These are phyloP conservation scores for Pleuronectes platessa DNA, from an alignment of 2,113 vertebrate species.

Conservation along the genomic window DNA sequence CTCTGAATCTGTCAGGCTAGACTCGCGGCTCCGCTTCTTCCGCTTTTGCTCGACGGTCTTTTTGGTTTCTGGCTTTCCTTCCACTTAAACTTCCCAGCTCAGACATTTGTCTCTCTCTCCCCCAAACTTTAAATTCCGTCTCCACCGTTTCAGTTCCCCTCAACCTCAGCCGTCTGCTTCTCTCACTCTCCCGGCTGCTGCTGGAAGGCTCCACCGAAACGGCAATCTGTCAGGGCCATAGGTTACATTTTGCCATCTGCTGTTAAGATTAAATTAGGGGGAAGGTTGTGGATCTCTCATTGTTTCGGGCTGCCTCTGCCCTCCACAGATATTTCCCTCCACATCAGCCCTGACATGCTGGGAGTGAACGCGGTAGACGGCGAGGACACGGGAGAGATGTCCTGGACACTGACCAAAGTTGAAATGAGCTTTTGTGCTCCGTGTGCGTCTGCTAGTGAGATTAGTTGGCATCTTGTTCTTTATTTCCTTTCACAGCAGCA, in stretches of 20 bases:
- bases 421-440: conserved; percentile 55
- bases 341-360: conserved; percentile 51
- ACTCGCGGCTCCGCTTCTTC: conserved; percentile 39
- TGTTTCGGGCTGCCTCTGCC: conserved; percentile 75
- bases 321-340: conserved; percentile 59
- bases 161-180: conserved; percentile 50
- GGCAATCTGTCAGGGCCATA: conserved; percentile 83
- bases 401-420: conserved; percentile 61
- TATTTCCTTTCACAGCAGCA: not conserved
- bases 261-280: conserved; percentile 75
- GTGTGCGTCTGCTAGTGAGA: conserved; percentile 34
- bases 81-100: conserved; percentile 25
- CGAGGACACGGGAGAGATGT: conserved; percentile 34
- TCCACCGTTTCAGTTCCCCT: conserved; percentile 38
- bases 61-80: not conserved
- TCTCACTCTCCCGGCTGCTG: conserved; percentile 50
- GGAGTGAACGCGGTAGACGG: conserved; percentile 25
- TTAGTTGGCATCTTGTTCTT: conserved; percentile 51
- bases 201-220: conserved; percentile 79
- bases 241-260: conserved; percentile 82
- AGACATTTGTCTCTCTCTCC: conserved; percentile 8
- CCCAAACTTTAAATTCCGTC: conserved; percentile 39
- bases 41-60: conserved; percentile 21
- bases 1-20: conserved; percentile 54
- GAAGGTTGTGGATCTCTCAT: conserved; percentile 68